These are phyloP conservation scores for Euspilapteryx auroguttella DNA, from an alignment of 2,888 invertebrate genomes.

Conservation along the genomic window DNA sequence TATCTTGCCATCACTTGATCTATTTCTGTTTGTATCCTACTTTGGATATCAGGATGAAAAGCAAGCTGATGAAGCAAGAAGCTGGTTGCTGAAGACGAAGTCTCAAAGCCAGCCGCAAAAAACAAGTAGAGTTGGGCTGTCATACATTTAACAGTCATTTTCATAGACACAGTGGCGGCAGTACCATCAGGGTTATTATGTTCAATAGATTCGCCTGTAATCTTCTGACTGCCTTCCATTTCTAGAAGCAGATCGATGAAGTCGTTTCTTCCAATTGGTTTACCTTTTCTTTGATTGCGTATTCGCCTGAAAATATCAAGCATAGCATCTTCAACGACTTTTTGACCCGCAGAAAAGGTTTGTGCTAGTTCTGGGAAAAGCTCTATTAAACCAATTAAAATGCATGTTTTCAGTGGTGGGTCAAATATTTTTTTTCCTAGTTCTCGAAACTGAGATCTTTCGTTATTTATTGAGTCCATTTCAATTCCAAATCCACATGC, in stretches of 20 bases:
- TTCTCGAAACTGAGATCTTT: constrained; percentile 5
- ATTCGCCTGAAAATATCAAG: constrained; percentile 5
- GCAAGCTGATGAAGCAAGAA: constrained; percentile 18
- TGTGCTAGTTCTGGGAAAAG: constrained; percentile 3
- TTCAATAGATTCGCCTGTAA: constrained; percentile 11
- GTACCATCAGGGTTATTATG: no score
- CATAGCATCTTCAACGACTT: constrained; percentile 2
- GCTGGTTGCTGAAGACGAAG: constrained; percentile 18
- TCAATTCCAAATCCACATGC: constrained; percentile 7
- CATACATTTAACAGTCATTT: constrained; percentile 8
- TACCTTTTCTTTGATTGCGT: constrained; percentile 8
- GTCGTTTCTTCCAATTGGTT: constrained; percentile 18
- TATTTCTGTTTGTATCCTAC: constrained; percentile 15
- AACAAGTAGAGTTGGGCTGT: constrained; percentile 12
- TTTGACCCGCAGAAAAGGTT: constrained; percentile 1
- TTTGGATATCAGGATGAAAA: constrained; percentile 15
- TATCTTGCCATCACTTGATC: constrained; percentile 9
- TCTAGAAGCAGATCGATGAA: constrained; percentile 27
- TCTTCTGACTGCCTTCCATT: constrained; percentile 11
- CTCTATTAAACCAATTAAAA: constrained; percentile 2
- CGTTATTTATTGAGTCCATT: constrained; percentile 6
- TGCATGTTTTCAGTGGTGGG: background rate
- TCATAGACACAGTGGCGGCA: constrained; percentile 9
- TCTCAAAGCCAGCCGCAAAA: constrained; percentile 16
- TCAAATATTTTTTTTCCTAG: constrained; percentile 5